Conservation (phyloP, 2,888 invertebrate species). For the Strigamia maritima region DNA sequence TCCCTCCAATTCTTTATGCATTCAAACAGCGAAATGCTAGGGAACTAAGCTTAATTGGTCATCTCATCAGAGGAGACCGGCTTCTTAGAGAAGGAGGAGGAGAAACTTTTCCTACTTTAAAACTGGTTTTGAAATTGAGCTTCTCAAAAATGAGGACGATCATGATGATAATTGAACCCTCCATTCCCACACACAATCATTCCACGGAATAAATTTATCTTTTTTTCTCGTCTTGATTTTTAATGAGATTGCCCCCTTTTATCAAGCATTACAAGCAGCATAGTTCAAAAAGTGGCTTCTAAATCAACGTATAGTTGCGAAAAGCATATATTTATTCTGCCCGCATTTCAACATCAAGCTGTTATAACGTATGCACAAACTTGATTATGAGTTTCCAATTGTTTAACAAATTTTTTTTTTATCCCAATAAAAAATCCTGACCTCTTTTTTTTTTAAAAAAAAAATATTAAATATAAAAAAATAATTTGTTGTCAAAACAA, state of each 20-base stretch:
- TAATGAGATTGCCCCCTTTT: neutral
- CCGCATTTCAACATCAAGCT: no score
- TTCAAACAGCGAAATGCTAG: neutral
- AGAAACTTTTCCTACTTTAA: neutral
- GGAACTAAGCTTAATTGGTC: slow-evolving; percentile 4
- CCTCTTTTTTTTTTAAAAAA: no score
- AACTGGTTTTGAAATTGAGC: slow-evolving; percentile 4
- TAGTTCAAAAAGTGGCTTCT: neutral
- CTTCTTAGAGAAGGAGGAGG: neutral
- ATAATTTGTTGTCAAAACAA: no score
- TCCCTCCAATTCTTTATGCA: slow-evolving; percentile 4
- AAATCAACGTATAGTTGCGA: no score
- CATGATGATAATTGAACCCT: neutral
- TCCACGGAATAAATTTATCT: neutral
- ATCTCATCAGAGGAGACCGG: neutral
- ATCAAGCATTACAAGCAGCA: neutral
- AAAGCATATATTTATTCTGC: no score
- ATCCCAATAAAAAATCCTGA: no score
- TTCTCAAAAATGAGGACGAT: neutral
- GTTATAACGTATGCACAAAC: no score
- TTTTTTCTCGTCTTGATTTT: slow-evolving; percentile 1
- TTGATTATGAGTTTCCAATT: no score
- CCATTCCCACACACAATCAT: slow-evolving; percentile 1
- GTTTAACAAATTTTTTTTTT: no score
- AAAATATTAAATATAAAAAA: no score